Base-by-base conservation (phyloP, 2,797 vertebrate species). In the Synanceia verrucosa region DNA sequence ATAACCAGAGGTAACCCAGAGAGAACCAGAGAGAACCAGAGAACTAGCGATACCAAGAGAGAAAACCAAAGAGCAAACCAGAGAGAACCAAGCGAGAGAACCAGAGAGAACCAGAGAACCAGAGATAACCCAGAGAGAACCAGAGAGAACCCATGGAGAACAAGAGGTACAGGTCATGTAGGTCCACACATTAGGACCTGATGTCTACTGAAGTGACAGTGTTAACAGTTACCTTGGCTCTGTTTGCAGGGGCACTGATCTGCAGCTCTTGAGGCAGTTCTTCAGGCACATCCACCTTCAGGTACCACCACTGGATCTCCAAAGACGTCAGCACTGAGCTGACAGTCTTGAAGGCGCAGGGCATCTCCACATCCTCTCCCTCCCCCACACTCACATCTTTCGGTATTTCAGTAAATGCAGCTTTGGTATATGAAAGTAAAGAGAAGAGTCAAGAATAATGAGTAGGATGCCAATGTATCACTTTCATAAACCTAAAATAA, bases 281-380 rank as follows among this genome's bases (percentile, higher is more conserved):
- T 81, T 94, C 89, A 48, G 94, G 88, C 78, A 93, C 83, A 10
- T 94, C 91, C 86, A 96, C 95, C 86, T 95, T 97, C 76, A 97
- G 94, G 90, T 96, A 97, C 97, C 97, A 98, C 97, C 97, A 98
- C 91, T 98, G 96, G 90, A 98, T 98, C 92, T 97, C 96, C 93
- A 98, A 85, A 69, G 96, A 96, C 82, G 96, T 96, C 24, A 96
- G 96, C 52, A 94, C 92, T 63, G 95, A 90, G 90, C 96, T 95
- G 78, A 92, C 91, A 64, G 96, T 96, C 86, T 94, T 95, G 91
- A 98, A 98, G 66, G 97, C 95, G 78, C 97, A 98, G 84, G 96
- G 96, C 96, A 98, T 97, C 91, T 97, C 96, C 89, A 97, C 96
- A 79, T 97, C 96, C 81, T 98, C 97, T 81, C 97, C 97, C 91